A percentile compares a stretch with the other conserved stretches of the same genome.
Evolutionary conservation across 2,113 vertebrate genomes (phyloP).

Genomic region (Calidris pugnax): DNA sequence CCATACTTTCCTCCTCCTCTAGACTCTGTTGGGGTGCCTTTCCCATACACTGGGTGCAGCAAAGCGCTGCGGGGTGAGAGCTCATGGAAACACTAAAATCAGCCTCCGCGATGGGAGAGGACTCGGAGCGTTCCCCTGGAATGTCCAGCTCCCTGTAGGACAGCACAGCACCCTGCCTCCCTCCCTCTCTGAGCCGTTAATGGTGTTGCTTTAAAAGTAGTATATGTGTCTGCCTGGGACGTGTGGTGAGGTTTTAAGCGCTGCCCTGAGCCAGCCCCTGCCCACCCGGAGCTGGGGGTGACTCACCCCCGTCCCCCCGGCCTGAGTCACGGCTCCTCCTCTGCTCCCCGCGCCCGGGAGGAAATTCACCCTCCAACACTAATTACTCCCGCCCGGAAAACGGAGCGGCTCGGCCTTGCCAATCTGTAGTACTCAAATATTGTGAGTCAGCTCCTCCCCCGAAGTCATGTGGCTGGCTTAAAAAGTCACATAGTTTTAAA

Average conservation of each 20-base stretch:
- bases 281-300: not conserved
- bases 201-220: accelerated
- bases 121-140: not conserved
- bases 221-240: not conserved
- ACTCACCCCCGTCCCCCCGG: not conserved
- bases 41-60: not conserved
- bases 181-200: not conserved
- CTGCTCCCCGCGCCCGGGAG: constrained; percentile 26
- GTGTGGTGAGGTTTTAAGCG: accelerated
- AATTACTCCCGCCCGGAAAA: not conserved
- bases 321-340: constrained; percentile 49
- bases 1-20: not conserved
- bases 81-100: not conserved
- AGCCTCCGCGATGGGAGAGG: not conserved
- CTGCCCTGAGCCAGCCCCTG: not conserved
- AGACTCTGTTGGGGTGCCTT: accelerated
- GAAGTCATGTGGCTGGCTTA: not conserved
- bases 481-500: constrained; percentile 29
- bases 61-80: not conserved
- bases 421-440: constrained; percentile 23
- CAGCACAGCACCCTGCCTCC: accelerated
- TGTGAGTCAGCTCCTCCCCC: constrained; percentile 6
- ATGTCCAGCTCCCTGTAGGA: not conserved
- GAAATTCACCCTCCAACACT: not conserved
- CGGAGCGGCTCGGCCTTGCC: not conserved